Evolutionary conservation across 1,140 invertebrate species (phyloP).

Genomic region (Eumeta japonica): DNA sequence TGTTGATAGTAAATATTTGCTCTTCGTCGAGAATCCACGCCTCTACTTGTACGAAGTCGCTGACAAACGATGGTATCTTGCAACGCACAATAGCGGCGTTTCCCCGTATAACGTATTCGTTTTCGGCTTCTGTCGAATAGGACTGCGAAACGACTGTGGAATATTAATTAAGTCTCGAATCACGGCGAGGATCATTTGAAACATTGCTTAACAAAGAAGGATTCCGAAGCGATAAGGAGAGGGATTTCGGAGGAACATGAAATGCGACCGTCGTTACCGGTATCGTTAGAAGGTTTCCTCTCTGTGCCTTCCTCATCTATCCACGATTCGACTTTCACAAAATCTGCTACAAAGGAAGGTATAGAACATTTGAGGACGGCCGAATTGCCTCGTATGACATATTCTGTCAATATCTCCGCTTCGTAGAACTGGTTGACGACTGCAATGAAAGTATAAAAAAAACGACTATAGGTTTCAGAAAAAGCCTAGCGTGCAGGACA

Average conservation of each 20-base stretch:
- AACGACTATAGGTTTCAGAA: too few relatives aligned
- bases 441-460: slow-evolving; percentile 49
- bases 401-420: slow-evolving; percentile 74
- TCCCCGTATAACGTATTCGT: slow-evolving; percentile 90
- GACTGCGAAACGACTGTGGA: slow-evolving; percentile 79
- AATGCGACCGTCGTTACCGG: slow-evolving; percentile 54
- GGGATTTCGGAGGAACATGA: slow-evolving; percentile 1
- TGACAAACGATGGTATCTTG: slow-evolving; percentile 91
- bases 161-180: slow-evolving; percentile 37
- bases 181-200: too few relatives aligned
- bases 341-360: slow-evolving; percentile 78
- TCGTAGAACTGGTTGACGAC: slow-evolving; percentile 81
- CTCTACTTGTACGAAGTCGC: slow-evolving; percentile 86
- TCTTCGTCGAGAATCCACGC: slow-evolving; percentile 81
- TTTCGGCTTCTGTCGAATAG: slow-evolving; percentile 88
- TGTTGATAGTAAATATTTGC: slow-evolving; percentile 66
- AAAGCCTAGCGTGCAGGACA: neutral
- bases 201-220: too few relatives aligned
- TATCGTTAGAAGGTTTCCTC: slow-evolving; percentile 61
- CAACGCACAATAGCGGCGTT: slow-evolving; percentile 91
- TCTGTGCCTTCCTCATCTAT: slow-evolving; percentile 64
- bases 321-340: slow-evolving; percentile 77
- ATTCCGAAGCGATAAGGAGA: slow-evolving; percentile 10
- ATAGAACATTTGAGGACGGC: slow-evolving; percentile 79
- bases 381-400: slow-evolving; percentile 78